Base-by-base conservation (phyloP, 37 sponge, comb jelly and placozoan genomes). In the Bolinopsis microptera region DNA sequence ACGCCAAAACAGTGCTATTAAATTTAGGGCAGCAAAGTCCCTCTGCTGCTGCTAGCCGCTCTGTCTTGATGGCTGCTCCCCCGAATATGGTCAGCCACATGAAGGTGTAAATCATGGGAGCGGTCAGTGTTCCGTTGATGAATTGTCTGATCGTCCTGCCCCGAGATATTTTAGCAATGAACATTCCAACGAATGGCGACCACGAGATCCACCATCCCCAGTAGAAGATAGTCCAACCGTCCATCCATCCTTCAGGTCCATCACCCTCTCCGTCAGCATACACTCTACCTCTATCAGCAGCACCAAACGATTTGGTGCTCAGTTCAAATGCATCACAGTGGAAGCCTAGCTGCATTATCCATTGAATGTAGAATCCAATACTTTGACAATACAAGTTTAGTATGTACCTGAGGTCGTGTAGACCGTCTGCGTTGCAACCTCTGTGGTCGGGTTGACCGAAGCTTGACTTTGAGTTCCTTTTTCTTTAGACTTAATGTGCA, bases 181-280 rank as follows among this genome's bases (percentile, higher is more conserved):
- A n/a, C n/a, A n/a, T n/a, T n/a, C n/a, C n/a, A n/a, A n/a, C n/a
- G n/a, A n/a, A n/a, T n/a, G n/a, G n/a, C n/a, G n/a, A n/a, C n/a
- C n/a, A n/a, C n/a, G n/a, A n/a, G n/a, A n/a, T n/a, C 83, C 83
- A 80, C 83, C 83, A 80, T 22, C 83, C 83, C 83, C 83, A 80
- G 83, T 80, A 80, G 83, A 80, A 80, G 83, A 80, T 80, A 27
- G 83, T 80, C 83, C 83, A 80, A 23, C 35, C 83, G 38, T 80
- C 38, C 83, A 80, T 80, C 83, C 83, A 80, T 1, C 2, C 1
- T 1, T 22, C 83, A 5, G 83, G 83, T 8, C 83, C 83, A 23
- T 80, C 83, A 36, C 83, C 83, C 26, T 80, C 83, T 5, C 28
- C 27, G 38, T 28, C 83, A 1, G 18, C 38, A 27, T 36, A 80